Percentiles rank a stretch among this genome's conserved stretches.
Evolutionary conservation across 2,888 invertebrate species (phyloP).

Genomic region (Drosophila demipolita): DNA sequence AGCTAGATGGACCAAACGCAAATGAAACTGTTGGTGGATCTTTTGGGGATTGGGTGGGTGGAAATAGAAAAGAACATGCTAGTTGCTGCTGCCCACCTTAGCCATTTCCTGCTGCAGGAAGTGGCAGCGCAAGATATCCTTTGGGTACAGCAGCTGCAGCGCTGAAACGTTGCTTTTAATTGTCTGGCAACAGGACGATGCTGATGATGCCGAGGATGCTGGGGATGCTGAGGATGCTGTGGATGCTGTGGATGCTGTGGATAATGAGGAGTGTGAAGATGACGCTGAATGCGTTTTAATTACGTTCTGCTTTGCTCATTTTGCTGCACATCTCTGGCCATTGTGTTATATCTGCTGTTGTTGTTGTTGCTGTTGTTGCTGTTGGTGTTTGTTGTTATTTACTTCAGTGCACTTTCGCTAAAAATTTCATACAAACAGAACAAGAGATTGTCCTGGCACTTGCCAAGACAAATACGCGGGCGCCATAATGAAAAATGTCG

Average conservation of each 20-base stretch:
- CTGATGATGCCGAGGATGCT: background rate
- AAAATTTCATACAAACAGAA: slow-evolving; percentile 54
- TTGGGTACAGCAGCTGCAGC: slow-evolving; percentile 22
- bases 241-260: slow-evolving; percentile 5
- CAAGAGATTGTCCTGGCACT: slow-evolving; percentile 51
- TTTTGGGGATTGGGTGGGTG: background rate
- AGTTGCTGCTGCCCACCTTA: slow-evolving; percentile 30
- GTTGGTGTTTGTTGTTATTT: slow-evolving; percentile 57
- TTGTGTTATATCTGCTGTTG: slow-evolving; percentile 37
- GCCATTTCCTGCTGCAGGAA: slow-evolving; percentile 40
- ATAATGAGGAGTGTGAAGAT: slow-evolving; percentile 47
- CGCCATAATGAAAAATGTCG: slow-evolving; percentile 72
- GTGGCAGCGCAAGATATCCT: slow-evolving; percentile 44
- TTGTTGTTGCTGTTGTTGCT: background rate
- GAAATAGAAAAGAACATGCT: background rate
- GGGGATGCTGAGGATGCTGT: background rate
- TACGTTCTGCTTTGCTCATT: slow-evolving; percentile 72
- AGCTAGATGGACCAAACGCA: slow-evolving; percentile 13
- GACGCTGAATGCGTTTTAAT: slow-evolving; percentile 74
- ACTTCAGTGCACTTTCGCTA: slow-evolving; percentile 61
- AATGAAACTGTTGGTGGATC: slow-evolving; percentile 36
- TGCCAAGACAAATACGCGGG: slow-evolving; percentile 67
- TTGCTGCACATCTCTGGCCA: slow-evolving; percentile 50
- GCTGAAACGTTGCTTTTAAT: slow-evolving; percentile 61
- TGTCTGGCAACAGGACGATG: slow-evolving; percentile 50